Evolutionary conservation across 2,888 invertebrate species (phyloP), one percentile per base, ranked within the genome.

Genomic region (Lissocephala sabroskyi): DNA sequence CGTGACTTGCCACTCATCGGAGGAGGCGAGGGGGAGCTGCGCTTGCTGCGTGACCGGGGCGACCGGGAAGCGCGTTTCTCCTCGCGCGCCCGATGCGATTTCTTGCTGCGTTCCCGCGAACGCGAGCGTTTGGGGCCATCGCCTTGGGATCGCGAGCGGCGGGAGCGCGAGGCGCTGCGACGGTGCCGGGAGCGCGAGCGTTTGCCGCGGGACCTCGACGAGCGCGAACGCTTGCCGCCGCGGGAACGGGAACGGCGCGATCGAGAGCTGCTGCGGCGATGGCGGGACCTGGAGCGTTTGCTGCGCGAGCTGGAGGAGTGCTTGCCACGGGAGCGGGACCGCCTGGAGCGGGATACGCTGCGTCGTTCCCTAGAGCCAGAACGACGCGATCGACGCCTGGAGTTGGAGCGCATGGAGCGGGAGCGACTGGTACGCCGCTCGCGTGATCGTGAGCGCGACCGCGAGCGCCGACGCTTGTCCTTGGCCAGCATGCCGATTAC

Each of bases 401-500:
- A 92, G 4, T 90, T 86, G 0, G 90, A 89, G 16, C 89, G 87
- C 58, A 82, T 81, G 19, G 84, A 84, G 30, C 90, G 86, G 1
- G 89, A 89, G 37, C 90, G 87, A 4, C 89, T 87, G 1, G 90
- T 88, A 56, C 90, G 87, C 0, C 91, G 87, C 0, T 92, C 92
- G 1, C 91, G 87, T 82, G 87, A 85, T 30, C 85, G 79, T 11
- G 85, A 84, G 18, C 84, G 75, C 1, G 85, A 83, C 45, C 86
- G 86, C 0, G 88, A 85, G 10, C 88, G 86, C 1, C 86, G 85
- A 52, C 93, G 87, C 79, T 95, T 94, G 68, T 95, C 94, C 82
- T 95, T 94, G 1, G 94, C 92, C 17, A 95, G 84, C 86, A 94
- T 89, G 4, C 94, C 94, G 68, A 95, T 94, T 46, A 95, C 93